Conservation (phyloP, 2,113 vertebrate genomes). For the Periophthalmus modestus region DNA sequence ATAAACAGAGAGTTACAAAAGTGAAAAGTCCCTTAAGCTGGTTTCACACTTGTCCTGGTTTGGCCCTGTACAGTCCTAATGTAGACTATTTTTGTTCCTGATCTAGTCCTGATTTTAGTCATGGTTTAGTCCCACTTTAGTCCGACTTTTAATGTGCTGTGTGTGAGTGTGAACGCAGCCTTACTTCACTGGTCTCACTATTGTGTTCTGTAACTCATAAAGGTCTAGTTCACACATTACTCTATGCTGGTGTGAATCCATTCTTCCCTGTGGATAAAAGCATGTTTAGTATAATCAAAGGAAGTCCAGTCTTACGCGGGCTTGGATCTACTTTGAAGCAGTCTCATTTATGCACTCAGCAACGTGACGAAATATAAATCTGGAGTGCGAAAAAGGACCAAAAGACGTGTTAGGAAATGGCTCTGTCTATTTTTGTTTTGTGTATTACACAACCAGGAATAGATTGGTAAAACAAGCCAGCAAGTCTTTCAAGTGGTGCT, state of each 20-base stretch:
- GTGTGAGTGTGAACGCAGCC: no score
- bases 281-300: slow-evolving; percentile 1
- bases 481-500: slow-evolving; percentile 18
- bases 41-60: no score
- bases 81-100: no score
- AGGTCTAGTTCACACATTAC: neutral
- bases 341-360: slow-evolving; percentile 25
- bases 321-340: slow-evolving; percentile 27
- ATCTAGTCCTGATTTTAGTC: no score
- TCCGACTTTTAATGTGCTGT: no score
- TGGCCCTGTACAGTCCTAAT: no score
- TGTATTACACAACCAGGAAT: slow-evolving; percentile 29
- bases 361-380: slow-evolving; percentile 12
- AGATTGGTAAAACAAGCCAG: slow-evolving; percentile 16
- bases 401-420: neutral
- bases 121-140: no score
- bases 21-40: no score
- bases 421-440: slow-evolving; percentile 27
- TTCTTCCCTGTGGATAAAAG: neutral
- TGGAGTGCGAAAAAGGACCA: neutral
- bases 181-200: neutral
- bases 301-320: neutral
- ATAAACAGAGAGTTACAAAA: no score
- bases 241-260: neutral
- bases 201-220: neutral